phyloP scores from a whole-genome alignment of 2,888 invertebrate species.

The Hypena proboscidalis region DNA sequence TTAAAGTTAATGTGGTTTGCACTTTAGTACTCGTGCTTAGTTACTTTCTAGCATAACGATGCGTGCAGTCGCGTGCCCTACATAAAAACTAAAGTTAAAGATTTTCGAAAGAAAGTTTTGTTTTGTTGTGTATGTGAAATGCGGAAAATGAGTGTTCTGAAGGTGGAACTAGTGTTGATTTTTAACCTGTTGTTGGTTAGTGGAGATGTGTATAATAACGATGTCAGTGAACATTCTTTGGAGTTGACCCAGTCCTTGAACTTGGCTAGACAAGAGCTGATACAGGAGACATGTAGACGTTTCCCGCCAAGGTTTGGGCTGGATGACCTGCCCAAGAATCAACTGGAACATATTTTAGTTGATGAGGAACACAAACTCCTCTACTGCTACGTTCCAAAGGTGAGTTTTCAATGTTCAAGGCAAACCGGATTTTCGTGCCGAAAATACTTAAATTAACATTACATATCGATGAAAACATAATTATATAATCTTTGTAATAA shows the following conservation, averaged over 20 bases:
- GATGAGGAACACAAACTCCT: slow-evolving; percentile 93
- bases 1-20: slow-evolving; percentile 24
- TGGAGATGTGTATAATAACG: slow-evolving; percentile 60
- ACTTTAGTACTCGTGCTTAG: slow-evolving; percentile 1
- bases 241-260: slow-evolving; percentile 87
- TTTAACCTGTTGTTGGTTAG: slow-evolving; percentile 60
- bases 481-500: neutral
- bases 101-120: slow-evolving; percentile 70
- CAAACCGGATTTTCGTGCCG: slow-evolving; percentile 42
- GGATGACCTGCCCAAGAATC: slow-evolving; percentile 80
- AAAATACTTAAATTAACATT: neutral
- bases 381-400: slow-evolving; percentile 98
- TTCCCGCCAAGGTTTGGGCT: slow-evolving; percentile 71
- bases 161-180: slow-evolving; percentile 57
- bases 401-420: slow-evolving; percentile 74
- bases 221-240: slow-evolving; percentile 71
- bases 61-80: slow-evolving; percentile 58
- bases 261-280: slow-evolving; percentile 86
- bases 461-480: neutral
- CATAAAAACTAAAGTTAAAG: slow-evolving; percentile 56
- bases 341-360: slow-evolving; percentile 92
- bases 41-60: slow-evolving; percentile 19
- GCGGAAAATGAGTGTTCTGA: slow-evolving; percentile 60
- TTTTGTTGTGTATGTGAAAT: slow-evolving; percentile 55
- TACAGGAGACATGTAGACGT: slow-evolving; percentile 86